A percentile compares a stretch with the other conserved stretches of the same genome.
Conservation (phyloP, 2,113 vertebrate genomes). For the Parus major region DNA sequence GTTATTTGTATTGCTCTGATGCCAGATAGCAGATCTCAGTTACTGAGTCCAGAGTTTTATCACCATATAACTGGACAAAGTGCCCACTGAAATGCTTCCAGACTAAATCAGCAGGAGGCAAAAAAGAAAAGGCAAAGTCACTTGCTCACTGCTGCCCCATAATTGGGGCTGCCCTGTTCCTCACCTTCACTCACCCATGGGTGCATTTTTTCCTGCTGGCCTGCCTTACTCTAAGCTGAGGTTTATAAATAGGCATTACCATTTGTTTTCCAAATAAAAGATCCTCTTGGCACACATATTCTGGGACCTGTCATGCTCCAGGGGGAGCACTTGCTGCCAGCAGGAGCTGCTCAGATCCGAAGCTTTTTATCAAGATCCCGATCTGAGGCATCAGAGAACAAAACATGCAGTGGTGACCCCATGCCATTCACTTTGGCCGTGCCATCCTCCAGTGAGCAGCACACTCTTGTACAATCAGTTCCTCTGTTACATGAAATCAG, state of each 20-base stretch:
- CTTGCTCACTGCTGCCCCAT: not conserved
- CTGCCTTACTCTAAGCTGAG: not conserved
- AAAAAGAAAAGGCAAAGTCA: not conserved
- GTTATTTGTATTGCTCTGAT: constrained; percentile 38
- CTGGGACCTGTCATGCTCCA: fast-evolving
- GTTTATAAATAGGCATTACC: not conserved
- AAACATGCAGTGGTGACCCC: not conserved
- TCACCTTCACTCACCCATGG: not conserved
- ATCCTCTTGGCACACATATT: not conserved
- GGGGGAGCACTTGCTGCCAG: not conserved
- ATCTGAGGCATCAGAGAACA: not conserved
- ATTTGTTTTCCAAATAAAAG: constrained; percentile 1
- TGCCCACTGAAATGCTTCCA: constrained; percentile 19
- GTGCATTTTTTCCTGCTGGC: not conserved
- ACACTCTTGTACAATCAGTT: not conserved
- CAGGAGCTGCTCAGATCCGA: not conserved
- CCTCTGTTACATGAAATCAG: not conserved
- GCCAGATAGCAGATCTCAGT: constrained; percentile 30
- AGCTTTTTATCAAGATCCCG: not conserved
- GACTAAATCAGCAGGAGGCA: not conserved
- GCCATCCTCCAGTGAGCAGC: not conserved
- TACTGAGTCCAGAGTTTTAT: constrained; percentile 20
- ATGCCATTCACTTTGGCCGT: fast-evolving
- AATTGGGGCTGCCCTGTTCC: not conserved
- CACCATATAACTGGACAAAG: constrained; percentile 33